phyloP scores from a whole-genome alignment of 2,113 vertebrate species.

The Pelmatolapia mariae region DNA sequence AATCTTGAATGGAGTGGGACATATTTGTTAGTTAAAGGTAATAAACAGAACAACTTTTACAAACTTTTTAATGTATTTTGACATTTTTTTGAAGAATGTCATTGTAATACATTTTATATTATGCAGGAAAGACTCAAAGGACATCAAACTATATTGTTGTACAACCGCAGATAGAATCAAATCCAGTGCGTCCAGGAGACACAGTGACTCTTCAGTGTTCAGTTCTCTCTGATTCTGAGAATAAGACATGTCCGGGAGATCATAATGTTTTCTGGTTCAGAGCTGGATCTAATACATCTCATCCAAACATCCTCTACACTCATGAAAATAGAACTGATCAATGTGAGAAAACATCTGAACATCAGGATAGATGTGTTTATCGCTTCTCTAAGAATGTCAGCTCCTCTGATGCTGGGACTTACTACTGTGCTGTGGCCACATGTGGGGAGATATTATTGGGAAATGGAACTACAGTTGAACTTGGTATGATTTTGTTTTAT shows the following conservation, averaged over 20 bases:
- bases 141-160: background rate
- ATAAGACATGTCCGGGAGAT: background rate
- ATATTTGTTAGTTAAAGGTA: background rate
- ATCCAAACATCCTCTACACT: background rate
- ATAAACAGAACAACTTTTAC: fast-evolving
- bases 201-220: fast-evolving
- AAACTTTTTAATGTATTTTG: no score
- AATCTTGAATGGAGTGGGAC: background rate
- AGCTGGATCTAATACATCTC: background rate
- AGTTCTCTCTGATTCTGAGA: background rate
- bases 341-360: background rate
- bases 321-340: background rate
- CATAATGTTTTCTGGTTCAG: conserved; percentile 26
- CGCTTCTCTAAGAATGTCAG: fast-evolving
- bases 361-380: fast-evolving
- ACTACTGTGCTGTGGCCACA: no score
- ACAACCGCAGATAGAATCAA: background rate
- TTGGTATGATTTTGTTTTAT: background rate
- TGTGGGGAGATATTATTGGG: background rate
- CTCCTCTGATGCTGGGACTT: no score
- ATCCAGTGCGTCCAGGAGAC: background rate
- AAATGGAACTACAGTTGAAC: background rate
- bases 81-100: background rate
- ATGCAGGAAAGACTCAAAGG: background rate
- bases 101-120: background rate